A percentile compares a stretch with the other conserved stretches of the same genome.
Evolutionary conservation across 2,113 vertebrate genomes (phyloP).

Genomic region (Ophthalmolycus amberensis): DNA sequence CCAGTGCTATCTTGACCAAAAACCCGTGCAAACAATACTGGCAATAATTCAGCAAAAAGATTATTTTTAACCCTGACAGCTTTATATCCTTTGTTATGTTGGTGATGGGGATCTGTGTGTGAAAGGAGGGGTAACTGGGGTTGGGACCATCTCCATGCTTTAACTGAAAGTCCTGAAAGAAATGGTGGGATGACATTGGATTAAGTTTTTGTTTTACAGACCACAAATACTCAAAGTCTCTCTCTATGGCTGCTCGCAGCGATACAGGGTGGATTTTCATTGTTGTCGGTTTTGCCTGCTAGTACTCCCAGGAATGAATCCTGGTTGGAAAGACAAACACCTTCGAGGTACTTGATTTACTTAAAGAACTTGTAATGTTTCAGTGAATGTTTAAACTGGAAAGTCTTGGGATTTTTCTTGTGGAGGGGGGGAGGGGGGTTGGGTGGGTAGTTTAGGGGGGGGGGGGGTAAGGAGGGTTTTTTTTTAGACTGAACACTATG

Average conservation of each 20-base stretch:
- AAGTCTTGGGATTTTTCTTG: slow-evolving; percentile 84
- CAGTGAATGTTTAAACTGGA: slow-evolving; percentile 94
- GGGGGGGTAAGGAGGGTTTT: slow-evolving; percentile 71
- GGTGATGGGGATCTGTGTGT: slow-evolving; percentile 71
- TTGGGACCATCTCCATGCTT: slow-evolving; percentile 79
- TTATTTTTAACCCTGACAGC: slow-evolving; percentile 77
- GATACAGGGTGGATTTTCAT: slow-evolving; percentile 48
- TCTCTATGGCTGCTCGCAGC: slow-evolving; percentile 55
- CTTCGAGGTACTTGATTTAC: slow-evolving; percentile 91
- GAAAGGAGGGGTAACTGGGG: slow-evolving; percentile 65
- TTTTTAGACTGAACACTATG: slow-evolving; percentile 85
- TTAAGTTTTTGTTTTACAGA: slow-evolving; percentile 60
- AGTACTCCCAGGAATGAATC: slow-evolving; percentile 59
- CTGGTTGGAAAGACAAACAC: slow-evolving; percentile 72
- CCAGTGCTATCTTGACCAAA: slow-evolving; percentile 80
- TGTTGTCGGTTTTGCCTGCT: slow-evolving; percentile 68
- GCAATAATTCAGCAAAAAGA: slow-evolving; percentile 81
- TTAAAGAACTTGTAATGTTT: slow-evolving; percentile 88
- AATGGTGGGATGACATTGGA: slow-evolving; percentile 54
- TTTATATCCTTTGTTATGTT: slow-evolving; percentile 74
- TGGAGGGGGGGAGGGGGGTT: slow-evolving; percentile 61
- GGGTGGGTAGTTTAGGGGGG: slow-evolving; percentile 26
- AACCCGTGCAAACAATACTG: slow-evolving; percentile 76
- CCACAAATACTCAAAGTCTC: slow-evolving; percentile 45
- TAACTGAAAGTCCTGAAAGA: slow-evolving; percentile 70